phyloP scores from a whole-genome alignment of 2,888 invertebrate species.

The Exocentrus adspersus region DNA sequence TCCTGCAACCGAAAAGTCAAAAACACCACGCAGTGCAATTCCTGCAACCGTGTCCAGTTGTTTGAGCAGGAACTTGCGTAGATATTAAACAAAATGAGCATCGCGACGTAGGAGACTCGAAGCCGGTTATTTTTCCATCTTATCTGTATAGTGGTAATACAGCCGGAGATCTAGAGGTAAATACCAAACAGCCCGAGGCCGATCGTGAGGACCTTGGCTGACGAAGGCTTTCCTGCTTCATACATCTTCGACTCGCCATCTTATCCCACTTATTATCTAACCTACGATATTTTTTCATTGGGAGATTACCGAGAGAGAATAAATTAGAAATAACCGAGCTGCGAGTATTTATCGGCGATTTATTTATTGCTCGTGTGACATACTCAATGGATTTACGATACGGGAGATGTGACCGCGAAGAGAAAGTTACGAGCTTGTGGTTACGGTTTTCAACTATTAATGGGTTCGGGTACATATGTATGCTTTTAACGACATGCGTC shows the following conservation, averaged over 20 bases:
- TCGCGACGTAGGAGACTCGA: constrained; percentile 30
- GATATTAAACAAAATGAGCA: constrained; percentile 20
- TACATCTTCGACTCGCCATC: constrained; percentile 54
- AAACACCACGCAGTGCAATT: not conserved
- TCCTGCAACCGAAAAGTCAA: not conserved
- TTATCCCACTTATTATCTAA: constrained; percentile 50
- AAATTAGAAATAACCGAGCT: constrained; percentile 37
- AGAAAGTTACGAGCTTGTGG: constrained; percentile 24
- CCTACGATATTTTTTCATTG: constrained; percentile 41
- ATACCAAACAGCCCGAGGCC: constrained; percentile 47
- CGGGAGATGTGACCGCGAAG: constrained; percentile 31
- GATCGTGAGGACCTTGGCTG: constrained; percentile 57
- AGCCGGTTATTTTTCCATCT: constrained; percentile 41
- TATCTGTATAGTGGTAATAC: constrained; percentile 47
- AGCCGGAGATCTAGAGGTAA: constrained; percentile 48
- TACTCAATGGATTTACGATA: constrained; percentile 22
- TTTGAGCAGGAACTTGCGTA: constrained; percentile 15
- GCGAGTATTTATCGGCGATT: constrained; percentile 16
- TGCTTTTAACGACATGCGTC: constrained; percentile 16
- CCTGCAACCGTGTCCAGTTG: constrained; percentile 1
- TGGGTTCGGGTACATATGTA: constrained; percentile 16
- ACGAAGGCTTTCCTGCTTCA: constrained; percentile 56
- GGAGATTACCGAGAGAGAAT: constrained; percentile 38
- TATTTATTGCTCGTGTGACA: constrained; percentile 22
- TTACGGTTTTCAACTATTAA: constrained; percentile 14